A percentile compares a stretch with the other conserved stretches of the same genome.
These are phyloP conservation scores for Galeopterus variegatus DNA, from an alignment of 2,113 vertebrate species.

Conservation along the genomic window DNA sequence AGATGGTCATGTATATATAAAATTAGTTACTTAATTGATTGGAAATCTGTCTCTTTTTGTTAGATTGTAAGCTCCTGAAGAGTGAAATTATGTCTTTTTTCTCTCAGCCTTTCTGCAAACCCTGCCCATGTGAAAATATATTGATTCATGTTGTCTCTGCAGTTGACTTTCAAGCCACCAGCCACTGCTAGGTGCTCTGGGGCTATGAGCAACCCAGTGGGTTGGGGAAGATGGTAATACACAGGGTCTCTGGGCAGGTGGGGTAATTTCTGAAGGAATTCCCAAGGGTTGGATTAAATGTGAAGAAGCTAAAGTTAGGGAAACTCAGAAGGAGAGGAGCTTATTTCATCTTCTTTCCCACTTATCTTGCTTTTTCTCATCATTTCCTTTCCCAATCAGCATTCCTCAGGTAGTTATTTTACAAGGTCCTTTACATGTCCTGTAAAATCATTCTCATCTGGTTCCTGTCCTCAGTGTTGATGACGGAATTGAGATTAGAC, in stretches of 20 bases:
- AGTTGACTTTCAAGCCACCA: neutral
- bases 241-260: too few species aligned
- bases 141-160: neutral
- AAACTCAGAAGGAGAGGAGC: neutral
- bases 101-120: neutral
- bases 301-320: neutral
- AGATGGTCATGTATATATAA: neutral
- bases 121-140: neutral
- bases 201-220: neutral
- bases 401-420: neutral
- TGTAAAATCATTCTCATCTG: neutral
- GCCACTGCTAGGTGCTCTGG: neutral
- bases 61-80: neutral
- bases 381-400: neutral
- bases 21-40: neutral
- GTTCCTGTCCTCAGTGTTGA: neutral
- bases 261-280: neutral
- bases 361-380: neutral
- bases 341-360: neutral
- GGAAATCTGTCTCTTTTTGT: neutral
- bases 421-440: neutral
- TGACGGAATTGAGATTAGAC: neutral
- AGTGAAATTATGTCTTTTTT: neutral
- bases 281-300: neutral
- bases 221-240: neutral